These are phyloP conservation scores for Pristionchus fissidentatus DNA, from an alignment of 2,888 invertebrate species.

Conservation along the genomic window DNA sequence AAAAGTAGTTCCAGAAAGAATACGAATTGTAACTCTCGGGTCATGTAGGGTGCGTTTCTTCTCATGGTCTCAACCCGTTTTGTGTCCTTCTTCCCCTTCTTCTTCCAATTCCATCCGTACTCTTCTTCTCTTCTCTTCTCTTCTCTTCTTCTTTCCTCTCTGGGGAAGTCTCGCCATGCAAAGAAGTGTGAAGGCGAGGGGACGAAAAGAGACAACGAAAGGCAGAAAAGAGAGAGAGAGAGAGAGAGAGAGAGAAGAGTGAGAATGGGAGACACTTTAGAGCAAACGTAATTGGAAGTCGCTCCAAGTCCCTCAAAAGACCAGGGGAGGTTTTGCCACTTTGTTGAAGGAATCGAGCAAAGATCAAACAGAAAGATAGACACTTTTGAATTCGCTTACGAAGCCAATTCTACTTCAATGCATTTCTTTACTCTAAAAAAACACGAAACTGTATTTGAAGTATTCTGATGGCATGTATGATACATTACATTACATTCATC, in stretches of 20 bases:
- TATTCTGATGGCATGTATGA: no score
- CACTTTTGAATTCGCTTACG: background rate
- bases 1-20: no score
- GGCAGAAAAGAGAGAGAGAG: slow-evolving; percentile 40
- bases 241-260: slow-evolving; percentile 18
- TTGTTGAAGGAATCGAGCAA: background rate
- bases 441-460: no score
- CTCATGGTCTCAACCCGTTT: background rate
- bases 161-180: background rate
- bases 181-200: slow-evolving; percentile 4
- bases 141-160: background rate
- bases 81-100: background rate
- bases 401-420: background rate
- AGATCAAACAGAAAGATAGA: background rate
- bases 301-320: no score
- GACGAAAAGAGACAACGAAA: slow-evolving; percentile 29
- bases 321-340: background rate
- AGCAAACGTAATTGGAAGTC: no score
- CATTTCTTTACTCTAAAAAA: background rate
- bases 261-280: slow-evolving; percentile 1
- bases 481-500: no score
- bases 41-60: no score
- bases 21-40: no score
- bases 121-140: background rate
- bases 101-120: background rate